Evolutionary conservation across 2,113 vertebrate species (phyloP).

Genomic region (Poeciliopsis prolifica): DNA sequence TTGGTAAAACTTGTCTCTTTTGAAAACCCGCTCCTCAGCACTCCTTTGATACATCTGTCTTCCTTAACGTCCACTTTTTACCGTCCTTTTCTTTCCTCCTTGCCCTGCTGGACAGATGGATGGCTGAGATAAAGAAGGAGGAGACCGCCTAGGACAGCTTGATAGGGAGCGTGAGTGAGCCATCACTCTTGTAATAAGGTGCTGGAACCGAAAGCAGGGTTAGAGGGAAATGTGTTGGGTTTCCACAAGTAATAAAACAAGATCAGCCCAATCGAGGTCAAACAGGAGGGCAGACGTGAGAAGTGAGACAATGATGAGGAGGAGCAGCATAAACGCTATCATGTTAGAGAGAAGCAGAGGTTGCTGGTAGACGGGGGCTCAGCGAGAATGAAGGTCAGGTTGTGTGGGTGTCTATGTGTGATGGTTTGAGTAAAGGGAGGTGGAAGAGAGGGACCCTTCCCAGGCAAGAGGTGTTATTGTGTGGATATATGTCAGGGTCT

Average conservation of each 20-base stretch:
- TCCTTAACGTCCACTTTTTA: constrained; percentile 29
- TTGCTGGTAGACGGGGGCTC: constrained; percentile 16
- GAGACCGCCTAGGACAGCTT: constrained; percentile 35
- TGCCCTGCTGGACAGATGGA: constrained; percentile 58
- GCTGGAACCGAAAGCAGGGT: constrained; percentile 31
- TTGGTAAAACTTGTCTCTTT: constrained; percentile 13
- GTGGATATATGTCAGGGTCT: constrained; percentile 60
- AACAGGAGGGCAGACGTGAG: constrained; percentile 32
- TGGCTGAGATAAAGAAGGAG: constrained; percentile 49
- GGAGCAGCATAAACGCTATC: constrained; percentile 26
- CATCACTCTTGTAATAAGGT: constrained; percentile 68
- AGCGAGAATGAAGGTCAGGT: constrained; percentile 36
- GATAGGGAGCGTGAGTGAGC: constrained; percentile 41
- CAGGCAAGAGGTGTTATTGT: constrained; percentile 49
- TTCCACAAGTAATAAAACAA: constrained; percentile 3
- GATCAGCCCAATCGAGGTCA: constrained; percentile 38
- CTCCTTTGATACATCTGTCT: constrained; percentile 34
- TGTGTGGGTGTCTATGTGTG: constrained; percentile 21
- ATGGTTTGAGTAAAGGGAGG: constrained; percentile 20
- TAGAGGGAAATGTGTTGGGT: constrained; percentile 20
- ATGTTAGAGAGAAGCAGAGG: constrained; percentile 36
- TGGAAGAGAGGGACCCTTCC: constrained; percentile 11
- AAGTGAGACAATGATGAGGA: constrained; percentile 19
- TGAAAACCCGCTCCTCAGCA: constrained; percentile 13
- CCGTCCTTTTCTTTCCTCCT: constrained; percentile 13